Percentiles rank a stretch among this genome's conserved stretches.
phyloP scores from a whole-genome alignment of 2,888 invertebrate genomes.

The Magallana nippona region DNA sequence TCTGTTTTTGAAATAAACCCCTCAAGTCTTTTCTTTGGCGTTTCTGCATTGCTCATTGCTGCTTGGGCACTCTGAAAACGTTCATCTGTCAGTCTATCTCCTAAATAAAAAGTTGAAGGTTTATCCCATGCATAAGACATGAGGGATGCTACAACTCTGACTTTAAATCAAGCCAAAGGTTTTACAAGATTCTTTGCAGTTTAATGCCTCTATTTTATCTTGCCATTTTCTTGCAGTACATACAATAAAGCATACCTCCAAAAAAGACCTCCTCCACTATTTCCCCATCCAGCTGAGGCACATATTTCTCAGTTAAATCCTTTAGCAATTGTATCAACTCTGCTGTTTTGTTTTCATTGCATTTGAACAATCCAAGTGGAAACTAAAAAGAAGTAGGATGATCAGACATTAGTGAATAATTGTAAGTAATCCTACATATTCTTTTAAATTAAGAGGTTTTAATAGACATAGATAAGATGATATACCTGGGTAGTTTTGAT shows the following conservation, averaged over 20 bases:
- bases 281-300: constrained; percentile 42
- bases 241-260: constrained; percentile 40
- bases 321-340: constrained; percentile 42
- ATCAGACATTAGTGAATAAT: too few relatives aligned
- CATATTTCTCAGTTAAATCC: constrained; percentile 39
- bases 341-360: constrained; percentile 45
- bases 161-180: neutral
- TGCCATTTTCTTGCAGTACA: neutral
- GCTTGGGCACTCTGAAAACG: constrained; percentile 16
- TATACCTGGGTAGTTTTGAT: constrained; percentile 32
- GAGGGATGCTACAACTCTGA: neutral
- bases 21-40: neutral
- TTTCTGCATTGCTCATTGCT: constrained; percentile 26
- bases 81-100: constrained; percentile 34
- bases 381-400: constrained; percentile 27
- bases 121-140: neutral
- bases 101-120: neutral
- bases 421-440: too few relatives aligned
- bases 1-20: constrained; percentile 36
- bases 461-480: neutral
- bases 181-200: neutral
- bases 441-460: too few relatives aligned
- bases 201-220: neutral
- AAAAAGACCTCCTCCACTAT: constrained; percentile 46
- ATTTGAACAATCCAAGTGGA: constrained; percentile 36